Evolutionary conservation across 2,797 vertebrate species (phyloP).

Genomic region (Tangara arthus): DNA sequence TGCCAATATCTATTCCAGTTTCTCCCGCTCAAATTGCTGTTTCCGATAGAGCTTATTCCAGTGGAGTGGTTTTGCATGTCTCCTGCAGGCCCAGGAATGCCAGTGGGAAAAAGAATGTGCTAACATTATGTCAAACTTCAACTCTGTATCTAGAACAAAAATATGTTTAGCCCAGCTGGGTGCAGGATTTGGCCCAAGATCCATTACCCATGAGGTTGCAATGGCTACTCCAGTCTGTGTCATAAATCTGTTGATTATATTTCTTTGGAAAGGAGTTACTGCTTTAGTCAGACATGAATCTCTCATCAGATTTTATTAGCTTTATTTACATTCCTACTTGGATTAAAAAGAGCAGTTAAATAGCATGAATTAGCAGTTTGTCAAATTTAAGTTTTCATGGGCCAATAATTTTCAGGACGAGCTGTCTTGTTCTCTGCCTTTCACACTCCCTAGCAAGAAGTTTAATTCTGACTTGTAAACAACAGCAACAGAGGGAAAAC

Average conservation of each 20-base stretch:
- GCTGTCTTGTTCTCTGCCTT: not conserved
- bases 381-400: not conserved
- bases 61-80: not conserved
- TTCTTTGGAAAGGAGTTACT: conserved; percentile 28
- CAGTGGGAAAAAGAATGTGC: not conserved
- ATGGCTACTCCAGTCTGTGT: not conserved
- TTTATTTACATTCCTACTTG: conserved; percentile 41
- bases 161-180: not conserved
- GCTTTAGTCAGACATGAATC: conserved; percentile 20
- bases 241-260: conserved; percentile 12
- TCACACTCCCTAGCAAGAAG: not conserved
- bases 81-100: not conserved
- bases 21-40: not conserved
- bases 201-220: not conserved
- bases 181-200: not conserved
- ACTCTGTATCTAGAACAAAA: not conserved
- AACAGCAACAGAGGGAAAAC: not conserved
- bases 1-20: not conserved
- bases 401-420: not conserved
- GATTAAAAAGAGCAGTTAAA: conserved; percentile 32
- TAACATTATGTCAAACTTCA: not conserved
- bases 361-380: not conserved
- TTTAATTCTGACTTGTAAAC: not conserved
- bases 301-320: conserved; percentile 42
- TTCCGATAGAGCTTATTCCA: not conserved